Base-by-base conservation (phyloP, 2,888 invertebrate genomes). In the Ennomos quercinarius region DNA sequence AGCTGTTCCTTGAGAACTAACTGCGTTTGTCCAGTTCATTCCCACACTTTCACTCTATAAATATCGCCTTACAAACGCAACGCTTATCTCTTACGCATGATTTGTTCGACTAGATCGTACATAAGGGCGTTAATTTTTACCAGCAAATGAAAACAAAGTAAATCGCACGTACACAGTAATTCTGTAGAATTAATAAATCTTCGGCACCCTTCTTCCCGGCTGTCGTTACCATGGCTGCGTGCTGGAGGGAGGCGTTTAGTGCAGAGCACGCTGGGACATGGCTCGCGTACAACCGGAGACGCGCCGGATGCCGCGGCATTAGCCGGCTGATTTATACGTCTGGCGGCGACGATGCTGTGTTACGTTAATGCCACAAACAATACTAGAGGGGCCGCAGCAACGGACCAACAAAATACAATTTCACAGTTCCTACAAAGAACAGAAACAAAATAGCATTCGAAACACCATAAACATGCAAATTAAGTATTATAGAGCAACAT, bases 241-340 rank as follows among this genome's bases (percentile, higher is more conserved):
- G 51, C 55, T 57, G 61, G 48, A 46, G 43, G 55, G 61, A 56
- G 58, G 55, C 49, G 57, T 45, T 52, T 12, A 43, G 47, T 37
- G 57, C 55, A 45, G 47, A 52, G 64, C 78, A 78, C 77, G 77
- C 77, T 80, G 46, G 64, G 73, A 76, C 79, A 79, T 78, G 78
- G 80, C 79, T 74, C 77, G 73, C 76, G 81, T 80, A 83, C 78
- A 78, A 78, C 78, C 80, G 76, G 83, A 85, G 87, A 83, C 84
- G 77, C 82, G 79, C 84, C 90, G 91, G 90, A 91, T 87, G 87
- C 86, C 84, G 84, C 77, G 79, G 89, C 86, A 87, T 91, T 90
- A 89, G 81, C 77, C 72, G 67, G 71, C 76, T 91, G 91, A 92
- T 92, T 92, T 92, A 92, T 92, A 83, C 77, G 91, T 91, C 91